Conservation (phyloP, 35 echinoderm and acorn worm genomes). For the Nesometra sesokonis region DNA sequence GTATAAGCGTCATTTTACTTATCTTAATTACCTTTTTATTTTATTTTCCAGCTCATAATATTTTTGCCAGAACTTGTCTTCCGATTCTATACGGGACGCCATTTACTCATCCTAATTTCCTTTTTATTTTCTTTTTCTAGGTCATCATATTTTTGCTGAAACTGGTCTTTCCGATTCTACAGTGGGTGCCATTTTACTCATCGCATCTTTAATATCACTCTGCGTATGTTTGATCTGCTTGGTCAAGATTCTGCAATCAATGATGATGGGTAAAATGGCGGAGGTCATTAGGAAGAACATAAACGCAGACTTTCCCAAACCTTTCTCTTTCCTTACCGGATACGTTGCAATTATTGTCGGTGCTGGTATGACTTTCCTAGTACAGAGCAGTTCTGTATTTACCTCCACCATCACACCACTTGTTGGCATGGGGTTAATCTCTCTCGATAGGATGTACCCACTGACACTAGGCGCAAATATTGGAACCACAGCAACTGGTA, state of each 20-base stretch:
- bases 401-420: constrained; percentile 87
- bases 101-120: not conserved
- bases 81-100: too few relatives aligned
- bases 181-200: constrained; percentile 60
- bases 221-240: constrained; percentile 70
- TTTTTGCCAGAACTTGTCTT: too few relatives aligned
- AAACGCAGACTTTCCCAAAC: constrained; percentile 88
- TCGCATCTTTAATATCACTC: constrained; percentile 41
- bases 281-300: constrained; percentile 60
- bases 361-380: constrained; percentile 70
- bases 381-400: constrained; percentile 95
- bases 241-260: constrained; percentile 83
- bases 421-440: constrained; percentile 86
- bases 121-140: constrained; percentile 24
- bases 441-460: constrained; percentile 69
- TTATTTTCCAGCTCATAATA: too few relatives aligned
- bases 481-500: constrained; percentile 66
- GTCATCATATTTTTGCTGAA: constrained; percentile 54
- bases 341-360: constrained; percentile 83
- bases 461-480: constrained; percentile 76
- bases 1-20: too few relatives aligned
- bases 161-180: constrained; percentile 52
- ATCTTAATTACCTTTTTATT: too few relatives aligned
- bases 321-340: constrained; percentile 47
- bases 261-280: constrained; percentile 79